Evolutionary conservation across 2,888 invertebrate species (phyloP), one percentile per base, ranked within the genome.

Genomic region (Phengaris alcon): DNA sequence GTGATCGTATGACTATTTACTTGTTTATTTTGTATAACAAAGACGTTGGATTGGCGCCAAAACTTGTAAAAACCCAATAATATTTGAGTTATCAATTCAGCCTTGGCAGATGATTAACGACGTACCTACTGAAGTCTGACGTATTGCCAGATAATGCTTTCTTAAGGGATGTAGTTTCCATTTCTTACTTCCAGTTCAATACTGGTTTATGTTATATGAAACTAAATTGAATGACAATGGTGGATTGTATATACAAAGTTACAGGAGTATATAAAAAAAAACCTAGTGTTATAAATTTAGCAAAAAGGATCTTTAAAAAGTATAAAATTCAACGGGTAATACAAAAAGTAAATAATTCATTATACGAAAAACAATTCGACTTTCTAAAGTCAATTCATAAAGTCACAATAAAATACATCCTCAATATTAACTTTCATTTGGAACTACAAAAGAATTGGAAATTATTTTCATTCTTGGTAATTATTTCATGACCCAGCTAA

Each of bases 31-130:
- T 72, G 54, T 72, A 70, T 48, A 75, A 75, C 75, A 75, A 70
- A 70, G 70, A 70, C 48, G 35, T 70, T 75, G 75, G 75, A 59
- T 70, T 75, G 75, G 57, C 54, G 75, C 75, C 75, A 75, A 75
- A 75, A 75, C 70, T 70, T 70, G 70, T 75, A 75, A 75, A 75
- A 75, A 75, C 69, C 57, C 70, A 75, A 75, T 75, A 75, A 70
- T 75, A 75, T 69, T 70, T 75, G 55, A 75, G 70, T 70, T 75
- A 75, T 75, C 70, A 75, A 75, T 70, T 48, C 64, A 48, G 75
- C 75, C 75, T 75, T 73, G 69, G 52, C 59, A 22, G 51, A 75
- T 68, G 75, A 73, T 75, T 73, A 75, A 75, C 64, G 72, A 73
- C 59, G n/a, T 44, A 55, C 48, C 12, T 44, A 15, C 52, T 54